Evolutionary conservation across 2,888 invertebrate species (phyloP).

Genomic region (Lasioglossum leucozonium): DNA sequence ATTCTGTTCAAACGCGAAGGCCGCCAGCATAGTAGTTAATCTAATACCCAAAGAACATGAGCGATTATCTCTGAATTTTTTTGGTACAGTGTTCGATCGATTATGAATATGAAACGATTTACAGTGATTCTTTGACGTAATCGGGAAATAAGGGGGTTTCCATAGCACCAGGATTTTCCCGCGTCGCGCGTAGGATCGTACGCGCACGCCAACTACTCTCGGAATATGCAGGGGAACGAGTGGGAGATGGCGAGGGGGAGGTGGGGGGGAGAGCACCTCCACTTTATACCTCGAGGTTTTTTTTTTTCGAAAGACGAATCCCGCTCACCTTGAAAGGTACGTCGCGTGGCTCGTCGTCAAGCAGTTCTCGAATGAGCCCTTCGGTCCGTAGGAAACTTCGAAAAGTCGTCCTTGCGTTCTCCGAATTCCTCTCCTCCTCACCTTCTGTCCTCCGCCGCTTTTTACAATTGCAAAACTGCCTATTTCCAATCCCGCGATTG

Average conservation of each 20-base stretch:
- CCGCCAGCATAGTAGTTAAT: too few relatives aligned
- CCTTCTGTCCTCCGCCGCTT: neutral
- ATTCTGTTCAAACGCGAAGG: neutral
- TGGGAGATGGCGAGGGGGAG: constrained; percentile 39
- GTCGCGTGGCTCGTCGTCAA: constrained; percentile 73
- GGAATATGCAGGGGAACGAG: constrained; percentile 25
- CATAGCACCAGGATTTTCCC: constrained; percentile 26
- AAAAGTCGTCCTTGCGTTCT: constrained; percentile 52
- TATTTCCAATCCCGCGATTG: neutral
- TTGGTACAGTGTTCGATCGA: neutral
- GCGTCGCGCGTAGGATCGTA: constrained; percentile 16
- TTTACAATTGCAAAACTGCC: neutral
- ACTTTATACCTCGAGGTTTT: constrained; percentile 62
- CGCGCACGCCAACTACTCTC: constrained; percentile 19
- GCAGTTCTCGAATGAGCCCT: constrained; percentile 67
- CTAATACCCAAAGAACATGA: neutral
- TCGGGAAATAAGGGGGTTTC: neutral
- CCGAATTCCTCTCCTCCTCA: constrained; percentile 1
- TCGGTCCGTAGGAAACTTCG: constrained; percentile 64
- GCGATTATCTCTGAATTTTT: neutral
- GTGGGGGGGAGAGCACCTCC: constrained; percentile 59
- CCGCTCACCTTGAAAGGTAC: constrained; percentile 75
- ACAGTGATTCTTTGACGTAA: neutral
- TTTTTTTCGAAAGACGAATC: constrained; percentile 73
- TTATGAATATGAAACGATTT: neutral